A percentile compares a stretch with the other conserved stretches of the same genome.
phyloP scores from a whole-genome alignment of 1,140 invertebrate genomes.

The Ceratosolen fusciceps region DNA sequence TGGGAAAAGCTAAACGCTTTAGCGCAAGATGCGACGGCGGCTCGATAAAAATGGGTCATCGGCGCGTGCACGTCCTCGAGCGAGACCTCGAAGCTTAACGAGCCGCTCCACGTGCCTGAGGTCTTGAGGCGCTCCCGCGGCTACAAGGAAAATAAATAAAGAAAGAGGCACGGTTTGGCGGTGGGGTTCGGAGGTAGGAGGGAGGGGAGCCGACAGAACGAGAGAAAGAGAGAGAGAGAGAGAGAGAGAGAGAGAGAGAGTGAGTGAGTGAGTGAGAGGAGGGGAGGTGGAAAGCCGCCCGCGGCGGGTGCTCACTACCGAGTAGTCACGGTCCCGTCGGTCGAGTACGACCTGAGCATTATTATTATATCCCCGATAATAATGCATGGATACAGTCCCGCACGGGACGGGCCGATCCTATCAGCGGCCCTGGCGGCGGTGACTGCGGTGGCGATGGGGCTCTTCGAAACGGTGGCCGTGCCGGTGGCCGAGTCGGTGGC shows the following conservation, averaged over 20 bases:
- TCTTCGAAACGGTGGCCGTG: too few relatives aligned
- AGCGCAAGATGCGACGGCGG: not conserved
- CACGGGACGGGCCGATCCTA: constrained; percentile 55
- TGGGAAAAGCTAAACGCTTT: not conserved
- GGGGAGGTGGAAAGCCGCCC: constrained; percentile 12
- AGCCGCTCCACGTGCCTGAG: constrained; percentile 2
- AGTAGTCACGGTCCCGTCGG: not conserved
- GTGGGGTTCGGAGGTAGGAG: too few relatives aligned
- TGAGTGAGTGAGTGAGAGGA: not conserved
- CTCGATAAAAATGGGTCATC: constrained; percentile 41
- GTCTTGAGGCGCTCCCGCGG: not conserved
- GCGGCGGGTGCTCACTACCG: not conserved
- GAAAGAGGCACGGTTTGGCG: too few relatives aligned
- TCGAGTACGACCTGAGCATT: not conserved
- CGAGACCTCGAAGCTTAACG: not conserved
- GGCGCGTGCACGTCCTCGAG: constrained; percentile 25
- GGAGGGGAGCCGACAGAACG: not conserved
- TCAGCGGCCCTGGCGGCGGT: too few relatives aligned
- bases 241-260: too few relatives aligned
- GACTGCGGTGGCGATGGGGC: too few relatives aligned
- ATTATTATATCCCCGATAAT: constrained; percentile 53
- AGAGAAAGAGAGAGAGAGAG: too few relatives aligned
- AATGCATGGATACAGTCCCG: constrained; percentile 53
- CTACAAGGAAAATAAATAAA: not conserved
- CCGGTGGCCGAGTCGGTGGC: too few relatives aligned